These are phyloP conservation scores for Ceratosolen solmsi DNA, from an alignment of 1,140 invertebrate genomes.

Conservation along the genomic window DNA sequence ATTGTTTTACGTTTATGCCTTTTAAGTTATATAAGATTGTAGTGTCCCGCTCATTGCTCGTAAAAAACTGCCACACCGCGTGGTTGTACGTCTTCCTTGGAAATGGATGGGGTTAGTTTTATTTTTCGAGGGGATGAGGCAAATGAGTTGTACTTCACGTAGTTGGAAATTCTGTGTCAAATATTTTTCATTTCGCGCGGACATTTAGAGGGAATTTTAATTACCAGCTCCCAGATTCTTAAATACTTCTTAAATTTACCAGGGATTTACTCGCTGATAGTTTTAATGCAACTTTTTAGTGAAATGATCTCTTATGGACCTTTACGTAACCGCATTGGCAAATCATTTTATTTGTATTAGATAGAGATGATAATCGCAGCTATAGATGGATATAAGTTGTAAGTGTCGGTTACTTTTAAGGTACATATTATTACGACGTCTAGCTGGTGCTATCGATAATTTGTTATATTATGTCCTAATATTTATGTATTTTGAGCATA, in stretches of 20 bases:
- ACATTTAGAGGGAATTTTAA: conserved; percentile 1
- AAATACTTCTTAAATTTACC: not conserved
- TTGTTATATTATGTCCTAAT: too few species aligned
- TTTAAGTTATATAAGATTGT: not conserved
- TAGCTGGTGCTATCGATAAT: too few species aligned
- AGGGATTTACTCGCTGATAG: not conserved
- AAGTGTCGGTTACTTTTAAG: too few species aligned
- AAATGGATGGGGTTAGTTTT: conserved; percentile 18
- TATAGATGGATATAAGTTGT: too few species aligned
- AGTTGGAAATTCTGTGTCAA: conserved; percentile 5
- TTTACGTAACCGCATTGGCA: too few species aligned
- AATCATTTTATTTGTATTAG: too few species aligned
- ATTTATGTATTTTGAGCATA: too few species aligned
- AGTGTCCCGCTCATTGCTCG: not conserved
- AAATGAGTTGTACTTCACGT: conserved; percentile 50
- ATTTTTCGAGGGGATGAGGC: not conserved
- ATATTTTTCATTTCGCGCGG: conserved; percentile 6
- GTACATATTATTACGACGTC: too few species aligned
- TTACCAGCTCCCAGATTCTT: not conserved
- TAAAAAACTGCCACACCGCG: not conserved
- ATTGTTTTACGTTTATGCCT: conserved; percentile 39
- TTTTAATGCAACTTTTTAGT: too few species aligned
- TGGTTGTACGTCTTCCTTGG: conserved; percentile 11
- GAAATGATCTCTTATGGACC: too few species aligned
- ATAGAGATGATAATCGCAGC: too few species aligned